Base-by-base conservation (phyloP, 2,797 vertebrate species). In the Melanotaenia maccullochi region DNA sequence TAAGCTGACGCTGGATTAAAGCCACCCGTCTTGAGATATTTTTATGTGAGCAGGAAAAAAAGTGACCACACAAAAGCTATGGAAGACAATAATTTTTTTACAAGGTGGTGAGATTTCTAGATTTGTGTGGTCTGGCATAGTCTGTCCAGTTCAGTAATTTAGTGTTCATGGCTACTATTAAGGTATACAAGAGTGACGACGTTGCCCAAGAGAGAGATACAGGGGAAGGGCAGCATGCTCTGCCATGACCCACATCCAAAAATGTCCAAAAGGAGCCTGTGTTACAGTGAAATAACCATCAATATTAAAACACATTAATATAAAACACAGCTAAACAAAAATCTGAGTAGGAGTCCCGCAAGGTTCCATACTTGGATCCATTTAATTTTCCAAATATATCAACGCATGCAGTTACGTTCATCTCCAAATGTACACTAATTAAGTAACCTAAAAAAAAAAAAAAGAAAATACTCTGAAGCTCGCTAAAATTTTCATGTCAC, bases 1-100 rank as follows among this genome's bases (percentile, higher is more conserved):
- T 59, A 44, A 56, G 3, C 28, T 36, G 32, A 60, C 16, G 30
- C 20, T 55, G 28, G 54, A 56, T 56, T 56, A 56, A 56, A 56
- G 16, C 25, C 28, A 18, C 28, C 28, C 2, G 16, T 7, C 28
- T 18, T 56, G 14, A 18, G 28, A 14, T 32, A 16, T 20, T 20
- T 56, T 28, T 56, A 56, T 9, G 13, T 55, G 24, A 20, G 40
- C 20, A 44, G 60, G 16, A 38, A 25, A 38, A 35, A 2, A 38
- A 20, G 33, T 38, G n/a, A 25, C n/a, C 20, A 60, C n/a, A 25
- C 7, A 35, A 60, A 24, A 25, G 13, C 8, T 56, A 56, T 32
- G 14, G 8, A 20, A 20, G 25, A 56, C 25, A 30, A 32, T 32
- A 5, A 56, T 32, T 6, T 30, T 30, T 3, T 56, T 4, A 8